Percentiles rank a stretch among this genome's conserved stretches.
Evolutionary conservation across 2,113 vertebrate genomes (phyloP).

Genomic region (Mirounga angustirostris): DNA sequence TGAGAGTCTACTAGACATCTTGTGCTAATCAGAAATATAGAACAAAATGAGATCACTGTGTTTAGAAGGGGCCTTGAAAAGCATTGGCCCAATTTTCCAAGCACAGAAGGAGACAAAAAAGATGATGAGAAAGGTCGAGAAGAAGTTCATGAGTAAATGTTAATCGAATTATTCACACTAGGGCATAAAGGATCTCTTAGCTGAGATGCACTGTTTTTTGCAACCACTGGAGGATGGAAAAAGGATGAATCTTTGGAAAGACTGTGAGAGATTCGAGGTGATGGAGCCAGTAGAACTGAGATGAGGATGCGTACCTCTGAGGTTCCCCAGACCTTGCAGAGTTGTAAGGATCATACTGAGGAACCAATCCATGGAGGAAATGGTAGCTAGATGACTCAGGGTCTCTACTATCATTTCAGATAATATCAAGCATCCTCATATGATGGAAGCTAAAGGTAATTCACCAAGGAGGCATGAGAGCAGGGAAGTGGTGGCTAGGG

Average conservation of each 20-base stretch:
- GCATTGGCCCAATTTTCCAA: constrained; percentile 32
- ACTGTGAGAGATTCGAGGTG: neutral
- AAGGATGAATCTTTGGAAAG: neutral
- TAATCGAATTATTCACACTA: neutral
- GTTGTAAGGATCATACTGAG: neutral
- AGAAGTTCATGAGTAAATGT: constrained; percentile 42
- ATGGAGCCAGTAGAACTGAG: neutral
- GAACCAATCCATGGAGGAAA: neutral
- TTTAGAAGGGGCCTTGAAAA: constrained; percentile 57
- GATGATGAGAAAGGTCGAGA: constrained; percentile 24
- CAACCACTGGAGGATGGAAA: neutral
- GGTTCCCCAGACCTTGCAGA: neutral
- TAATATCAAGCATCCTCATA: neutral
- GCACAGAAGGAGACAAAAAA: constrained; percentile 52
- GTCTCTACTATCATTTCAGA: neutral
- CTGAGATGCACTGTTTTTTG: constrained; percentile 43
- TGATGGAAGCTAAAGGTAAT: neutral
- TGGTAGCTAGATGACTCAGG: neutral
- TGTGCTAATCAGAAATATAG: constrained; percentile 64
- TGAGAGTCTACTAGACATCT: constrained; percentile 57
- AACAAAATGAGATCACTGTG: constrained; percentile 70
- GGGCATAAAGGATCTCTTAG: neutral
- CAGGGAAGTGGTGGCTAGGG: neutral
- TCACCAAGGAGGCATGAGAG: neutral
- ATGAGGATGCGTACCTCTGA: neutral